Evolutionary conservation across 2,888 invertebrate species (phyloP), one percentile per base, ranked within the genome.

Genomic region (Watsonalla binaria): DNA sequence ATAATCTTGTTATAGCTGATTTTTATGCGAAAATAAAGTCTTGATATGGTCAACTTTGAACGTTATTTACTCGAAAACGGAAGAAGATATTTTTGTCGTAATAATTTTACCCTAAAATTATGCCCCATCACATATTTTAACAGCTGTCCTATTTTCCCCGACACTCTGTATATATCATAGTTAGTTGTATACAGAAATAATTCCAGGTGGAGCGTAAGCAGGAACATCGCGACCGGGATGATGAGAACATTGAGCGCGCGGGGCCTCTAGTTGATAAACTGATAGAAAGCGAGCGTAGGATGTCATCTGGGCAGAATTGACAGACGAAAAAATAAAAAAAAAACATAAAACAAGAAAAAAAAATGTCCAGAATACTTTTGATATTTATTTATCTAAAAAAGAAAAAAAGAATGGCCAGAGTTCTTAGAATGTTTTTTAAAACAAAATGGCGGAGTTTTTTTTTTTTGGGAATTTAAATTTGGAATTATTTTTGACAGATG

Each of bases 251-350:
- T 5, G 72, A 72, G 0, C 64, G 66, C 5, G 55, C 76, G 11
- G 73, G 68, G 0, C 65, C 68, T 0, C 47, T 76, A 5, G 57
- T 79, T 9, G 81, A 82, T 58, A 69, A 66, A 54, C 50, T 80
- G 0, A 53, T 80, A 6, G 79, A 80, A 13, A 55, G 68, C 0
- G 80, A 81, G n/a, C 68, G 74, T 11, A 70, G 60, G 4, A 61
- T 78, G 59, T 77, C 76, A 7, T 75, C 79, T 0, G 80, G 76
- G 37, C 78, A 77, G 56, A 77, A 78, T 58, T 78, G 37, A 37
- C 4, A 1, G 6, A 37, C 8, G 37, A 37, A 9, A 9, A 6
- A 9, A 8, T 2, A 42, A 59, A 67, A 51, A 52, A 55, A 45
- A 34, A 51, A 57, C 56, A 52, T 42, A 24, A 50, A 35, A 53